A percentile compares a stretch with the other conserved stretches of the same genome.
These are phyloP conservation scores for Piprites chloris DNA, from an alignment of 2,113 vertebrate genomes.

Conservation along the genomic window DNA sequence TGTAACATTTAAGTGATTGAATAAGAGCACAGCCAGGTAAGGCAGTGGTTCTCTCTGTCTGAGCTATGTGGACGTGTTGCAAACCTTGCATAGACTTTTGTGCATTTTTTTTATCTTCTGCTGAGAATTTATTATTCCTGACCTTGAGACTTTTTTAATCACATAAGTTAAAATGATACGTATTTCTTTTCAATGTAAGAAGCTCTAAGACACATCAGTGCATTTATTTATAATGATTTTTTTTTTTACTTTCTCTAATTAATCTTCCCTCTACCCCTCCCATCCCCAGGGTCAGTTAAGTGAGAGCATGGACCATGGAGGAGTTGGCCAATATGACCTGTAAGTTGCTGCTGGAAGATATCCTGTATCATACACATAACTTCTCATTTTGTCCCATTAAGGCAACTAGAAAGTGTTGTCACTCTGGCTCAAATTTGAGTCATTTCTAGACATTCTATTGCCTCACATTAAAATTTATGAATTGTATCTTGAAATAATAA, in stretches of 20 bases:
- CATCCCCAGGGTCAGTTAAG: constrained; percentile 82
- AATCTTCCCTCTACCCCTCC: constrained; percentile 52
- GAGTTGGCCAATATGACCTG: constrained; percentile 90
- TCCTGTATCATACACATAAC: background rate
- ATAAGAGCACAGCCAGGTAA: background rate
- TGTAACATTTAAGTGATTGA: background rate
- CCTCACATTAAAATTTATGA: background rate
- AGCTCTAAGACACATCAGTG: background rate
- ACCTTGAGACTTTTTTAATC: background rate
- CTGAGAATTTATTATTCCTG: background rate
- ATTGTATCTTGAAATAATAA: constrained; percentile 14
- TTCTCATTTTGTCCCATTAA: background rate
- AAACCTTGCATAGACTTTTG: background rate
- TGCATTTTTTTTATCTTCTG: background rate
- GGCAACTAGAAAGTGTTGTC: background rate
- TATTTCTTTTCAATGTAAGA: background rate
- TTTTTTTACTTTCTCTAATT: background rate
- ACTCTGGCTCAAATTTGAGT: background rate
- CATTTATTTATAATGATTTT: background rate
- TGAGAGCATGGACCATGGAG: constrained; percentile 96
- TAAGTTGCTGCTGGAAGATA: constrained; percentile 77
- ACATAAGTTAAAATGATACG: background rate
- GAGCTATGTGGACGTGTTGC: background rate
- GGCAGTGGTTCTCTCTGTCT: background rate
- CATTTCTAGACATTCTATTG: background rate